Evolutionary conservation across 2,888 invertebrate genomes (phyloP).

Genomic region (Hipparchia sbordonii): DNA sequence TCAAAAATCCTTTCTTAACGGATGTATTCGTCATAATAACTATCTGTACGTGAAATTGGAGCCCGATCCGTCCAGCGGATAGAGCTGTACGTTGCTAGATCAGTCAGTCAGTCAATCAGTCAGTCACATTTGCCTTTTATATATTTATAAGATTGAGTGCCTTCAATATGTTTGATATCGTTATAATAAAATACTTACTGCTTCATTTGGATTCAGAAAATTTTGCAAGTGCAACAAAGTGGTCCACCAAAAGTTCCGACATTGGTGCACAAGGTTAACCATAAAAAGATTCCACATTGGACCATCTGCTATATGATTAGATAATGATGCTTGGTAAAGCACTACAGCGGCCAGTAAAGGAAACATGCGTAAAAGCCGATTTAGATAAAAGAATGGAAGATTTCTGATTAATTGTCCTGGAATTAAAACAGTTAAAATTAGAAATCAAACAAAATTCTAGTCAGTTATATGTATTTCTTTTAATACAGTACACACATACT

Average conservation of each 20-base stretch:
- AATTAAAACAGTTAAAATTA: slow-evolving; percentile 21
- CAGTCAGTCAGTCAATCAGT: too few species aligned
- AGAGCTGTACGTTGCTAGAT: too few species aligned
- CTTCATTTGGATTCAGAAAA: slow-evolving; percentile 48
- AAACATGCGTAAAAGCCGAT: slow-evolving; percentile 62
- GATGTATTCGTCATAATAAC: too few species aligned
- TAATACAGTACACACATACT: slow-evolving; percentile 37
- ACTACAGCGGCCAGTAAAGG: slow-evolving; percentile 57
- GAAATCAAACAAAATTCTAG: neutral
- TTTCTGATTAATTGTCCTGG: slow-evolving; percentile 57
- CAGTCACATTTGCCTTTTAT: too few species aligned
- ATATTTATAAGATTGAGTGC: too few species aligned
- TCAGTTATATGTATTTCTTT: neutral
- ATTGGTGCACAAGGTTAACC: slow-evolving; percentile 45
- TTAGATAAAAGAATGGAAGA: slow-evolving; percentile 62
- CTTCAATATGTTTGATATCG: too few species aligned
- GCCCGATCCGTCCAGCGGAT: too few species aligned
- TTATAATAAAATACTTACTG: slow-evolving; percentile 51
- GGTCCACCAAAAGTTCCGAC: slow-evolving; percentile 64
- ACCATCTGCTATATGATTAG: slow-evolving; percentile 58
- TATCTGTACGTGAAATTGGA: too few species aligned
- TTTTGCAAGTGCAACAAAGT: slow-evolving; percentile 65
- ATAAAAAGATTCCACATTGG: slow-evolving; percentile 49
- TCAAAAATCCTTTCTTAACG: too few species aligned
- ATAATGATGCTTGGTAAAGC: slow-evolving; percentile 55